These are phyloP conservation scores for Beaufortia kweichowensis DNA, from an alignment of 2,113 vertebrate species.

Conservation along the genomic window DNA sequence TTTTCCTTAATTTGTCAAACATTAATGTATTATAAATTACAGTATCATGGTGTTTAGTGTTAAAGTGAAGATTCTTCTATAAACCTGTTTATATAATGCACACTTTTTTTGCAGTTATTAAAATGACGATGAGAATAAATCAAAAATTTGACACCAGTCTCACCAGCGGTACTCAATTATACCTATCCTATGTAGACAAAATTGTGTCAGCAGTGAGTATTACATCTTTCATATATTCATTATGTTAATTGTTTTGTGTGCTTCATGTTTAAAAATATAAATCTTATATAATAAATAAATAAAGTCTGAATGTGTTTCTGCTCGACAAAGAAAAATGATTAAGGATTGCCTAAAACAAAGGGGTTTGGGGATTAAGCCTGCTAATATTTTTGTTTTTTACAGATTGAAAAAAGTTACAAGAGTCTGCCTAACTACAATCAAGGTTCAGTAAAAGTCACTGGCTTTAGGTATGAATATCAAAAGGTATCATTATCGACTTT, in stretches of 20 bases:
- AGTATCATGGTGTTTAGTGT: neutral
- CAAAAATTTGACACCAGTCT: slow-evolving; percentile 32
- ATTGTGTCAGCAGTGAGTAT: slow-evolving; percentile 28
- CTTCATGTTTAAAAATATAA: neutral
- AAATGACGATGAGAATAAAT: slow-evolving; percentile 23
- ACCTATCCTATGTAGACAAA: neutral
- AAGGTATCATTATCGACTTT: neutral
- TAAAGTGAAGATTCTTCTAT: neutral
- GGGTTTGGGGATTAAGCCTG: too few relatives aligned
- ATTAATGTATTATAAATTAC: too few relatives aligned
- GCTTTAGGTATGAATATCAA: slow-evolving; percentile 32
- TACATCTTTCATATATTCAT: neutral
- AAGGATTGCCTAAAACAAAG: too few relatives aligned
- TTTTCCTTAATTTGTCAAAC: too few relatives aligned
- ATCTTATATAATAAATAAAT: too few relatives aligned
- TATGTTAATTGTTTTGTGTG: neutral
- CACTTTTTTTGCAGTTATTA: neutral
- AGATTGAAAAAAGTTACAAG: slow-evolving; percentile 36
- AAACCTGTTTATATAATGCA: neutral
- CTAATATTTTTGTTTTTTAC: neutral
- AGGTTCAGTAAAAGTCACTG: neutral
- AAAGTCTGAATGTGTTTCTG: too few relatives aligned
- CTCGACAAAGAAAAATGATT: too few relatives aligned
- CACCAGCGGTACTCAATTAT: neutral
- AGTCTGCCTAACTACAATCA: neutral